These are phyloP conservation scores for Acanthochromis polyacanthus DNA, from an alignment of 2,113 vertebrate species.

Conservation along the genomic window DNA sequence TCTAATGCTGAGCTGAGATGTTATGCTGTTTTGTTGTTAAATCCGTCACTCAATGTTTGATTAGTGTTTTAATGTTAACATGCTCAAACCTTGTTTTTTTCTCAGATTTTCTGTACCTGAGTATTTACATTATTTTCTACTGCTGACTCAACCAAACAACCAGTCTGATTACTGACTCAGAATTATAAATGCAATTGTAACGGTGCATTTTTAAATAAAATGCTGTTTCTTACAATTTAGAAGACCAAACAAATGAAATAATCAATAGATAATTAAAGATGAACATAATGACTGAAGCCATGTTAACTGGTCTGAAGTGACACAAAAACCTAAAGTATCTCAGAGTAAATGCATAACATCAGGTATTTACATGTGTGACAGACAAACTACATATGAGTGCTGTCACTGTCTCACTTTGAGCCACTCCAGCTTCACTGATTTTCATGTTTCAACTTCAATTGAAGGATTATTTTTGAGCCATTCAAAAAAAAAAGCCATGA, in stretches of 20 bases:
- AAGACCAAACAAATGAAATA: not conserved
- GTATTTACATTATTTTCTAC: too few species aligned
- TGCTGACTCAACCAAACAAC: too few species aligned
- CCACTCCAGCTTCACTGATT: slow-evolving; percentile 22
- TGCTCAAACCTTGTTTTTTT: too few species aligned
- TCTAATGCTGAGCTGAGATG: too few species aligned
- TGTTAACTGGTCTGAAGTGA: not conserved
- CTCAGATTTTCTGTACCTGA: not conserved
- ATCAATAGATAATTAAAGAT: not conserved
- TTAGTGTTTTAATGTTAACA: too few species aligned
- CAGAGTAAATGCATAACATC: not conserved
- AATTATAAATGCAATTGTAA: too few species aligned
- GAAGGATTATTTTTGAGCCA: slow-evolving; percentile 57
- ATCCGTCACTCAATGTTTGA: not conserved
- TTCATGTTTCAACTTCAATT: slow-evolving; percentile 32
- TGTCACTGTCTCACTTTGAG: not conserved
- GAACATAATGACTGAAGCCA: not conserved
- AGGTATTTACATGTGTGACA: too few species aligned
- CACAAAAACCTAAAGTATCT: not conserved
- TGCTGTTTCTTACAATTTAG: too few species aligned
- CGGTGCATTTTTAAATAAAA: too few species aligned
- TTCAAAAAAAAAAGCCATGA: slow-evolving; percentile 37
- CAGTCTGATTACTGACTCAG: too few species aligned
- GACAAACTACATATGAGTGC: not conserved
- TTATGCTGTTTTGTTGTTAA: not conserved